Conservation (phyloP, 2,113 vertebrate species). For the Chaetura pelagica region DNA sequence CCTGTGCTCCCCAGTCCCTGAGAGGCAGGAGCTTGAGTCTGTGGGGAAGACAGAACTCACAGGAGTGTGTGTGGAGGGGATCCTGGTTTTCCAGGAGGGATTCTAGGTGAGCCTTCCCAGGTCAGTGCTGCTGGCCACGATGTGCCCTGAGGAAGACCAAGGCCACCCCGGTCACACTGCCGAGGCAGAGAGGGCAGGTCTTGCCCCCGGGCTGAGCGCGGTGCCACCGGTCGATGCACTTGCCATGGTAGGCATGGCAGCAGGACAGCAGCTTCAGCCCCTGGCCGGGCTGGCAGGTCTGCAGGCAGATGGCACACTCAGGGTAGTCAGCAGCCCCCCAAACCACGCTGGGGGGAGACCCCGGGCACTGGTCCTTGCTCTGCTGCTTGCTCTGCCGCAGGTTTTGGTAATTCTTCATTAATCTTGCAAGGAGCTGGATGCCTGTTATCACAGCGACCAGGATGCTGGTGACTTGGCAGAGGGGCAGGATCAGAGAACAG, state of each 20-base stretch:
- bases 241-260: conserved; percentile 80
- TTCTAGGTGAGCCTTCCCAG: neutral
- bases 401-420: neutral
- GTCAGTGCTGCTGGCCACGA: rapidly evolving
- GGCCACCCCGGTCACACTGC: conserved; percentile 64
- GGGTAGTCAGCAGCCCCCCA: neutral
- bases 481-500: neutral
- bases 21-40: neutral
- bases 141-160: neutral
- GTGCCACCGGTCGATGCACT: conserved; percentile 88
- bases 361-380: neutral
- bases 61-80: rapidly evolving
- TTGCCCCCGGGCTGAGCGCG: conserved; percentile 41
- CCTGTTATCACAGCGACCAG: neutral
- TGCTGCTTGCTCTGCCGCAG: neutral
- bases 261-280: conserved; percentile 73
- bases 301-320: conserved; percentile 76
- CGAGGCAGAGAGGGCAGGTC: conserved; percentile 87
- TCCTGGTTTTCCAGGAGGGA: neutral
- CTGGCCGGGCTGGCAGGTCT: neutral
- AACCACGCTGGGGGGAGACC: rapidly evolving
- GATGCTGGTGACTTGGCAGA: neutral
- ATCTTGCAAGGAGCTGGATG: neutral
- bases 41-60: neutral
- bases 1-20: rapidly evolving